These are phyloP conservation scores for Candidula unifasciata DNA, from an alignment of 2,888 invertebrate species.

Conservation along the genomic window DNA sequence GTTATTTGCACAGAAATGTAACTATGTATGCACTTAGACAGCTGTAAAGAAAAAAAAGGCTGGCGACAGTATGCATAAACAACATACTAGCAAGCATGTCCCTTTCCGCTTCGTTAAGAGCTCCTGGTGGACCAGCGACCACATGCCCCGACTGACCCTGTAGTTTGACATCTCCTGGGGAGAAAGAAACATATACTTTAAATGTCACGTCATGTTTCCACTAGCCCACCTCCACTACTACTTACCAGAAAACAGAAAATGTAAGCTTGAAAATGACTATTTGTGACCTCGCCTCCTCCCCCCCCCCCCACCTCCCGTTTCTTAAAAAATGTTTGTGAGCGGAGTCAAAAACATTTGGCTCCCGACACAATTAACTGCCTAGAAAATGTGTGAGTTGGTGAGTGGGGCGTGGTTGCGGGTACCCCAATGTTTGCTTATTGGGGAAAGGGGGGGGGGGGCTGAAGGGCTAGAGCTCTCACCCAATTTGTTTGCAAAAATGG, in stretches of 20 bases:
- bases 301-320: too few species aligned
- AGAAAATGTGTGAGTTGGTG: too few species aligned
- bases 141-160: slow-evolving; percentile 26
- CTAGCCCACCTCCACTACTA: neutral
- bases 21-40: neutral
- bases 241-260: neutral
- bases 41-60: neutral
- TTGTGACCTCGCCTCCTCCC: neutral
- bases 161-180: slow-evolving; percentile 40
- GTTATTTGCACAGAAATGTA: too few species aligned
- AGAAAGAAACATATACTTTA: neutral
- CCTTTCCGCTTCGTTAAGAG: slow-evolving; percentile 56
- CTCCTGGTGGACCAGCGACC: slow-evolving; percentile 5
- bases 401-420: too few species aligned
- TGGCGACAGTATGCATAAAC: neutral
- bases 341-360: too few species aligned
- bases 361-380: too few species aligned
- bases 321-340: too few species aligned
- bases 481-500: too few species aligned
- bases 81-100: slow-evolving; percentile 60
- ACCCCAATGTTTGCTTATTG: too few species aligned
- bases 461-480: too few species aligned
- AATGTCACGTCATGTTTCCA: neutral
- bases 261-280: neutral
- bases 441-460: too few species aligned